Base-by-base conservation (phyloP, 2,797 vertebrate species). In the Pitangus sulphuratus region DNA sequence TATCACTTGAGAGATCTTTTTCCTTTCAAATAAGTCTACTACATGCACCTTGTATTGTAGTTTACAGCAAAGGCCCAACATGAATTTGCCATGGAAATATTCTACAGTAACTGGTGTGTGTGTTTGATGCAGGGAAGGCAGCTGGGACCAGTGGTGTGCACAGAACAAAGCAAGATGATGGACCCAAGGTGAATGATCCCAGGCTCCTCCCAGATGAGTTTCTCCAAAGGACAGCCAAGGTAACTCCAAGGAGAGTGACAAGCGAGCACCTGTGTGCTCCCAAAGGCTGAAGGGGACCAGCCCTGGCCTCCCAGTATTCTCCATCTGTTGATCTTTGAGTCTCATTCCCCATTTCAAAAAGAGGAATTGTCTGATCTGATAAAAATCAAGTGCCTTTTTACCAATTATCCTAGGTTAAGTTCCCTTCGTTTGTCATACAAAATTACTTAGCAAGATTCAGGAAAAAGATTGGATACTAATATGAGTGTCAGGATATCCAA, bases 211-310 rank as follows among this genome's bases (percentile, higher is more conserved):
- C 96, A 25, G 98, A 98, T 42, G 98, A 98, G 90, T 97, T 96
- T 40, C 97, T 98, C 86, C 99, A 99, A 93, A 99, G 98, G 96
- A 99, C 99, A n/a, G 99, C 98, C 64, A 99, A 99, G 98, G 99
- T 99, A 97, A 98, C 93, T 40, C n/a, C 21, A 1, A 82, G 86
- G 15, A 54, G 45, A 70, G 30, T 44, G 66, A 84, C 22, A 56
- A 62, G 39, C 3, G 2, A 65, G 54, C 50, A 25, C 0, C 0
- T 35, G 66, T 77, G 74, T 1, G 0, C 45, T 93, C 60, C 40
- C 48, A 77, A 57, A 86, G 65, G 33, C 72, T 81, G 79, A 72
- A 88, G 58, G 71, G 86, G 62, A 69, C 85, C 24, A 39, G 35
- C 22, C 24, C 42, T 93, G 96, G 68, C 83, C 42, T 91, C 60